Evolutionary conservation across 2,113 vertebrate species (phyloP).

Genomic region (Mustela nigripes): DNA sequence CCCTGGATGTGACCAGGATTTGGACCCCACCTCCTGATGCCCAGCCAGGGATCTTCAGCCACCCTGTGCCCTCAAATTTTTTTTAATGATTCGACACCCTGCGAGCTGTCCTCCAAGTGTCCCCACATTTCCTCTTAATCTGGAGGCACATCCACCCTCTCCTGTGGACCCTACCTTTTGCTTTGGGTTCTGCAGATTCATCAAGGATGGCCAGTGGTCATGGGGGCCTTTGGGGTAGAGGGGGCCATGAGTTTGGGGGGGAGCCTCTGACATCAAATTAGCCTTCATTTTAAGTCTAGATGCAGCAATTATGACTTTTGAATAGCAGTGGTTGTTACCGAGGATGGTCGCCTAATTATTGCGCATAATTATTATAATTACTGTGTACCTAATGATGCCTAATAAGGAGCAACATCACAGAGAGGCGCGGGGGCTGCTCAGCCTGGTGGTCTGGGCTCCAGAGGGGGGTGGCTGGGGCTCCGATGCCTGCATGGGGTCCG

Average conservation of each 20-base stretch:
- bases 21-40: neutral
- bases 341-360: slow-evolving; percentile 90
- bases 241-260: slow-evolving; percentile 44
- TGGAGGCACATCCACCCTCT: neutral
- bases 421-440: slow-evolving; percentile 84
- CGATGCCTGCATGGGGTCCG: slow-evolving; percentile 79
- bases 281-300: slow-evolving; percentile 90
- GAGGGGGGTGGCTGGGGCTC: slow-evolving; percentile 84
- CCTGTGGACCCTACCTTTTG: neutral
- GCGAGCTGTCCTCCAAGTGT: neutral
- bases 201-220: slow-evolving; percentile 74
- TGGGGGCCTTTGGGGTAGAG: slow-evolving; percentile 57
- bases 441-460: slow-evolving; percentile 86
- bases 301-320: slow-evolving; percentile 91
- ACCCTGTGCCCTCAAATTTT: neutral
- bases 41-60: neutral
- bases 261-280: slow-evolving; percentile 89
- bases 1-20: neutral
- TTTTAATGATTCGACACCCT: neutral
- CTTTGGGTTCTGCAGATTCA: slow-evolving; percentile 64
- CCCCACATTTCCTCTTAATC: neutral
- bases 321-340: slow-evolving; percentile 90
- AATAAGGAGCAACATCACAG: slow-evolving; percentile 87
- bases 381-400: slow-evolving; percentile 90
- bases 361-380: slow-evolving; percentile 92